Percentiles rank a stretch among this genome's conserved stretches.
Conservation (phyloP, 2,113 vertebrate species). For the Spheniscus mendiculus region DNA sequence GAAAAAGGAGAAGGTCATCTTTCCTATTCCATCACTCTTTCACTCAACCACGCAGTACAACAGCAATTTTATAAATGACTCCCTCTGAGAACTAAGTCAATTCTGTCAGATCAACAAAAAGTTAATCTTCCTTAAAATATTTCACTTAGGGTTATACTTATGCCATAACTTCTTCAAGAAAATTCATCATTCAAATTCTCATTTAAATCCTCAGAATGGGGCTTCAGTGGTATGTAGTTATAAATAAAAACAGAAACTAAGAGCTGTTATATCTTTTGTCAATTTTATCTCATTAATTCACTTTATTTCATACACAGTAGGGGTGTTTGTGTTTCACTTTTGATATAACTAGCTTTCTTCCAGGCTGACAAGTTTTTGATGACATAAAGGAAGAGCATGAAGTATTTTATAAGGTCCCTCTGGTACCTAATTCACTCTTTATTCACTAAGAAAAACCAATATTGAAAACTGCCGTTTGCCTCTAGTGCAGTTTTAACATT, state of each 20-base stretch:
- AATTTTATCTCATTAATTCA: not conserved
- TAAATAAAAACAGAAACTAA: not conserved
- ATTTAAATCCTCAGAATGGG: not conserved
- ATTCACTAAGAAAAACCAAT: not conserved
- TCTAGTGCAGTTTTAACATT: not conserved
- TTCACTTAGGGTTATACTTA: not conserved
- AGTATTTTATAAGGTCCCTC: not conserved
- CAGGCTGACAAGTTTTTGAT: not conserved
- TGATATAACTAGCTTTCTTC: not conserved
- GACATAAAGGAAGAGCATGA: not conserved
- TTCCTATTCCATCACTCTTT: not conserved
- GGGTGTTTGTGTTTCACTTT: not conserved
- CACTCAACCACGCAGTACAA: not conserved
- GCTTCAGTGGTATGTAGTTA: not conserved
- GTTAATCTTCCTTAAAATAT: not conserved
- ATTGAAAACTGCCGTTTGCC: not conserved
- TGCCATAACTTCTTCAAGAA: not conserved
- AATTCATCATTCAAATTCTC: not conserved
- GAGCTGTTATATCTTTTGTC: not conserved
- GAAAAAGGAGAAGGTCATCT: not conserved
- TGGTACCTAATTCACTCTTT: not conserved
- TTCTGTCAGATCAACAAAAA: not conserved
- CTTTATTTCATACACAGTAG: not conserved
- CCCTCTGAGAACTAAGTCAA: not conserved
- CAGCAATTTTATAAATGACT: not conserved